These are phyloP conservation scores for Coelopa pilipes DNA, from an alignment of 2,888 invertebrate species.

Conservation along the genomic window DNA sequence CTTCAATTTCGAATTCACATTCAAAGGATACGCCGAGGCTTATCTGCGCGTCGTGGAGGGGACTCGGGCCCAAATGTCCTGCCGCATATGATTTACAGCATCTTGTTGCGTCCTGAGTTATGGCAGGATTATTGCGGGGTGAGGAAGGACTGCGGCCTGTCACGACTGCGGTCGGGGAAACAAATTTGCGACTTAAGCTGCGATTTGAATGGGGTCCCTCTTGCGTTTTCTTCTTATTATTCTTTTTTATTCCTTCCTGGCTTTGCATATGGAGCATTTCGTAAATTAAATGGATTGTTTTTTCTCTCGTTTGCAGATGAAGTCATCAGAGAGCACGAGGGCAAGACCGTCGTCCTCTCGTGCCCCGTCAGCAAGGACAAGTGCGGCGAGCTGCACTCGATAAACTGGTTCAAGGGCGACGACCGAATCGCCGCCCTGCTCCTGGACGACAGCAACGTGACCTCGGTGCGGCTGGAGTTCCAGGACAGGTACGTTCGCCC, in stretches of 20 bases:
- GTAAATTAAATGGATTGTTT: neutral
- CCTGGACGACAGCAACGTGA: conserved; percentile 64
- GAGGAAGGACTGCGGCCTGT: too few species aligned
- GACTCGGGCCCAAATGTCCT: conserved; percentile 3
- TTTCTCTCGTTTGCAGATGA: conserved; percentile 57
- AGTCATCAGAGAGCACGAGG: conserved; percentile 63
- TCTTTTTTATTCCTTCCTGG: neutral
- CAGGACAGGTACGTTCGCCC: conserved; percentile 59
- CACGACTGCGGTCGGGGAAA: neutral
- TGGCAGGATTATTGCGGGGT: conserved; percentile 8
- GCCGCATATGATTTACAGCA: conserved; percentile 20
- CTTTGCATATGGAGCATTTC: neutral
- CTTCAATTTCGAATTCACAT: conserved; percentile 7
- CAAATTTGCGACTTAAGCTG: neutral
- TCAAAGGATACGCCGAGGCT: conserved; percentile 26
- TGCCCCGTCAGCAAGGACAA: conserved; percentile 75
- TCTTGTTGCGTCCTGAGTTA: conserved; percentile 20
- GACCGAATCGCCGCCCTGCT: conserved; percentile 67
- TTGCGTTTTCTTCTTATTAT: neutral
- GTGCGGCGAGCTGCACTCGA: conserved; percentile 80
- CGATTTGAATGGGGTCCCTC: neutral
- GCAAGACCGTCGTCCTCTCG: conserved; percentile 71
- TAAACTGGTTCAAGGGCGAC: conserved; percentile 81
- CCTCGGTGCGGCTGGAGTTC: conserved; percentile 63
- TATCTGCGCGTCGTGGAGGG: conserved; percentile 10